These are phyloP conservation scores for Eristalis pertinax DNA, from an alignment of 2,888 invertebrate genomes.

Conservation along the genomic window DNA sequence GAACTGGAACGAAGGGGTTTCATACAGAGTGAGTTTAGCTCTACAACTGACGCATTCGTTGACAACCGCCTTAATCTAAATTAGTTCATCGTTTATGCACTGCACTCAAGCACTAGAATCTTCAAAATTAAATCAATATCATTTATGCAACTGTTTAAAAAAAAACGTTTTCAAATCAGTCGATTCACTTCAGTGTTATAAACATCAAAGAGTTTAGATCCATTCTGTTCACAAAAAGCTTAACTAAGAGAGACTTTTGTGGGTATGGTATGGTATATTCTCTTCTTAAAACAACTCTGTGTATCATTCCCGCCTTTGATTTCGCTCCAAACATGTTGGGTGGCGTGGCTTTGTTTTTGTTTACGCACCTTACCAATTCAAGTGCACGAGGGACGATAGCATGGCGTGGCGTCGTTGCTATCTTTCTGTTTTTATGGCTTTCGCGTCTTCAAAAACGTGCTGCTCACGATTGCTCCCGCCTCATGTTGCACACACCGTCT, in stretches of 20 bases:
- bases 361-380: conserved; percentile 50
- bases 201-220: no score
- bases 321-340: conserved; percentile 54
- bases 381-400: conserved; percentile 30
- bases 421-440: conserved; percentile 43
- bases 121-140: no score
- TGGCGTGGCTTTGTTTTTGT: conserved; percentile 58
- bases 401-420: conserved; percentile 30
- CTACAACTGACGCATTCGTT: no score
- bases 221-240: background rate
- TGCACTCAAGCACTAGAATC: no score
- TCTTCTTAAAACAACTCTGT: conserved; percentile 12
- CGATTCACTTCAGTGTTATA: no score
- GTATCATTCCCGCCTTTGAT: background rate
- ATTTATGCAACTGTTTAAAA: no score
- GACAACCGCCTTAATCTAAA: no score
- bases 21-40: no score
- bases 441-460: conserved; percentile 64
- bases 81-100: no score
- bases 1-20: no score
- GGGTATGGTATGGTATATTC: background rate
- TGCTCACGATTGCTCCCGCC: conserved; percentile 48
- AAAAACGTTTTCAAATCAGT: no score
- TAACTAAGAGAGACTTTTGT: background rate
- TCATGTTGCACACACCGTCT: background rate